phyloP scores from a whole-genome alignment of 2,797 vertebrate genomes.

The Onychomys torridus region DNA sequence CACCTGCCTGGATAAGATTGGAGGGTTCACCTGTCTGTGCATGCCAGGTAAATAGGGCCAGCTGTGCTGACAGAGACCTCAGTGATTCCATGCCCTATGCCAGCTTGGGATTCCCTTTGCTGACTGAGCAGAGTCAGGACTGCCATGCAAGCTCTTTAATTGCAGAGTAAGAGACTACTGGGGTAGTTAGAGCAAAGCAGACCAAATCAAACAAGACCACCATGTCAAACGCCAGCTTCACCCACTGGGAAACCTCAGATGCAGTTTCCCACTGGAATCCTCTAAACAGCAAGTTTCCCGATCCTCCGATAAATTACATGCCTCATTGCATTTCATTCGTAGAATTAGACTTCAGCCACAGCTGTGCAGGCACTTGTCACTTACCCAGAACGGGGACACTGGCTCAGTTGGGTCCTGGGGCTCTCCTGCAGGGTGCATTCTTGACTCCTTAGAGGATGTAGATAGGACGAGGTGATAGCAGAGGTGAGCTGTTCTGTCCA shows the following conservation, averaged over 20 bases:
- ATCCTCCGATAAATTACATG: neutral
- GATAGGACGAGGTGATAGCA: neutral
- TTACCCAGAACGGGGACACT: neutral
- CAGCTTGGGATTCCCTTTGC: neutral
- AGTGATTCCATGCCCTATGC: accelerated
- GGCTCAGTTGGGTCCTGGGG: neutral
- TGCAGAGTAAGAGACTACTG: neutral
- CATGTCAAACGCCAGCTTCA: neutral
- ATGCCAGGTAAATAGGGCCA: slow-evolving; percentile 90
- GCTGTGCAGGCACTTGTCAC: neutral
- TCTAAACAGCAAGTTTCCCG: neutral
- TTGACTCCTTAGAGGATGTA: neutral
- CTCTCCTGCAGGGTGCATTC: neutral
- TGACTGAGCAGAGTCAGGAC: neutral
- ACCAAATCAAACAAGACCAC: neutral
- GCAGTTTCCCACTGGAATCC: neutral
- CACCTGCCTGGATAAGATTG: slow-evolving; percentile 97
- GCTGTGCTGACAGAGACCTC: neutral
- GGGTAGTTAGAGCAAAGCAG: neutral
- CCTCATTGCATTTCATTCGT: neutral
- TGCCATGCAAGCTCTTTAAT: neutral
- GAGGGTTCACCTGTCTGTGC: slow-evolving; percentile 95
- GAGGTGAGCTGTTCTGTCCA: neutral
- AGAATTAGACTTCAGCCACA: neutral
- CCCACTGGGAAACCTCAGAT: neutral